Base-by-base conservation (phyloP, 2,797 vertebrate genomes). In the Notolabrus celidotus region DNA sequence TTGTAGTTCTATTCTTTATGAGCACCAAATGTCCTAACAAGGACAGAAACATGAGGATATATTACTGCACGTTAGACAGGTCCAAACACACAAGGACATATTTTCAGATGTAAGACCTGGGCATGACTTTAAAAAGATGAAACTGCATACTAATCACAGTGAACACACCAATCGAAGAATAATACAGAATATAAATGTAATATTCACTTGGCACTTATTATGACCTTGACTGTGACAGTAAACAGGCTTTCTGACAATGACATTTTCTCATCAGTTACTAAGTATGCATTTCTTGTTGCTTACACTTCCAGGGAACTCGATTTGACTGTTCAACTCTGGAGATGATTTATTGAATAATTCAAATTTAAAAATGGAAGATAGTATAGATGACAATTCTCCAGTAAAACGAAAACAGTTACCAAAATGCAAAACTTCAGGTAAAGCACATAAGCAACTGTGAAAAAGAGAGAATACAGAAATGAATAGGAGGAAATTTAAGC, bases 1-100 rank as follows among this genome's bases (percentile, higher is more conserved):
- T 64, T 72, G 39, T 74, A 41, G 29, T 45, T 63, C 19, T 38
- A 10, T 78, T 55, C 46, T 82, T 71, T 69, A 67, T 52, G 36
- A 59, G 47, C 38, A 66, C 23, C 15, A 49, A 16, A 58, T 64
- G 51, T 33, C 7, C 68, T 34, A 59, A 71, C 51, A 63, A 64
- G 17, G 43, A 73, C 51, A 56, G 25, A 65, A 43, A 43, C 7
- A 19, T 29, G 6, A 38, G 19, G 20, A 46, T 68, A 62, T 27
- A 58, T 34, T 14, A 47, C 5, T 52, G 67, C 2, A 36, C 2
- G 54, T 11, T 51, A 14, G n/a, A 39, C 29, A 34, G 23, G 59
- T 36, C n/a, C 52, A 36, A 5, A 31, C 31, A 10, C 10, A 51
- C 0, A 29, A 20, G 43, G 20, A 22, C 10, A 46, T 46, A 12